Conservation (phyloP, 53 echinoderm and acorn worm species). For the Holothuria scabra region DNA sequence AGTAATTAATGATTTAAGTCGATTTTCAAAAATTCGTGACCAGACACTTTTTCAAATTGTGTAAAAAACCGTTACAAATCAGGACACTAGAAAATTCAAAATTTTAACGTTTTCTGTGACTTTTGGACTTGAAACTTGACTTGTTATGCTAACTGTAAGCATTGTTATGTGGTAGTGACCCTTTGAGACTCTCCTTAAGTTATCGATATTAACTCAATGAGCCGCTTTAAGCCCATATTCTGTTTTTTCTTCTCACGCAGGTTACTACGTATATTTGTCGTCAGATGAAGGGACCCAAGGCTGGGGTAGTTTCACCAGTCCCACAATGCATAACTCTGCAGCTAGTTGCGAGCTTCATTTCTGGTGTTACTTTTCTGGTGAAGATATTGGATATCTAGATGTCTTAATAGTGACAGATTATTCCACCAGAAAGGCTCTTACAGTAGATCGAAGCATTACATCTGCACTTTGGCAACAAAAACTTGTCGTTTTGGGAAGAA, state of each 20-base stretch:
- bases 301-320: slow-evolving; percentile 58
- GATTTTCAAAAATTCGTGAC: no score
- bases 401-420: slow-evolving; percentile 59
- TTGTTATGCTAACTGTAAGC: no score
- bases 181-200: no score
- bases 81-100: no score
- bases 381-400: slow-evolving; percentile 62
- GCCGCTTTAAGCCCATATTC: no score
- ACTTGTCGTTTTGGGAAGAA: background rate
- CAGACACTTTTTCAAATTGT: no score
- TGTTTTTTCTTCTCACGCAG: slow-evolving; percentile 14
- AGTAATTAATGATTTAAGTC: no score
- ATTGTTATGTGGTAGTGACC: no score
- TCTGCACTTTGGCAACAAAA: background rate
- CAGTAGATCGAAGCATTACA: background rate
- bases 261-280: slow-evolving; percentile 67
- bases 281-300: slow-evolving; percentile 42
- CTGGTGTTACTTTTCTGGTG: slow-evolving; percentile 74
- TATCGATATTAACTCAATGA: no score
- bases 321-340: slow-evolving; percentile 62
- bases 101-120: no score
- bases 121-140: no score
- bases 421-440: background rate
- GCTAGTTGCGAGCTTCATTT: slow-evolving; percentile 72
- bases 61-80: no score